Conservation (phyloP, 2,113 vertebrate genomes). For the Sinosuthora webbiana region DNA sequence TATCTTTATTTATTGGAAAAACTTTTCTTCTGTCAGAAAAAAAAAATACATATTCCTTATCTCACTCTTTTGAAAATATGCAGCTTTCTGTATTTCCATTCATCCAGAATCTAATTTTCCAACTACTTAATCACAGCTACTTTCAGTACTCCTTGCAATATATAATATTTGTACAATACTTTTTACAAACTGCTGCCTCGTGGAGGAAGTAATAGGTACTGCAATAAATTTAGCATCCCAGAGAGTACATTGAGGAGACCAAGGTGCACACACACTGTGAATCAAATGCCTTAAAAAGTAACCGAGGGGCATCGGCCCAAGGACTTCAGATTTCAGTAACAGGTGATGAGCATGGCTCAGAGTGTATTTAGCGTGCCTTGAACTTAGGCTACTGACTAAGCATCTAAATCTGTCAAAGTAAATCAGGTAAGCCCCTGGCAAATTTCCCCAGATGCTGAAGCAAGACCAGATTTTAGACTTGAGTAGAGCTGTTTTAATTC, state of each 20-base stretch:
- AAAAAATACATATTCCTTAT: not conserved
- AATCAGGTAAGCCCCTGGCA: not conserved
- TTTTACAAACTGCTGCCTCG: not conserved
- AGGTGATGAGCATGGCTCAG: not conserved
- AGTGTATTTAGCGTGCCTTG: not conserved
- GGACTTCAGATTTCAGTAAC: not conserved
- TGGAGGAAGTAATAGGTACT: not conserved
- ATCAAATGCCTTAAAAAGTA: not conserved
- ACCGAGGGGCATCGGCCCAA: not conserved
- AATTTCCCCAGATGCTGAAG: not conserved
- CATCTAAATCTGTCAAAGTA: not conserved
- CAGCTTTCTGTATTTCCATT: not conserved
- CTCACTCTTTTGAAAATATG: not conserved
- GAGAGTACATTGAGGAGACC: not conserved
- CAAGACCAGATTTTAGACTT: not conserved
- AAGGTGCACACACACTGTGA: not conserved
- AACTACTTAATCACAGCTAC: not conserved
- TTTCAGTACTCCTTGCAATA: not conserved
- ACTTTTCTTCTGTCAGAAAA: not conserved
- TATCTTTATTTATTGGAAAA: not conserved
- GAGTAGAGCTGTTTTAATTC: not conserved
- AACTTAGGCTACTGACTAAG: not conserved
- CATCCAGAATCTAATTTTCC: not conserved
- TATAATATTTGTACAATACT: not conserved
- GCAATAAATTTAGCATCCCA: not conserved